Conservation (phyloP, 2,113 vertebrate species). For the Colossoma macropomum region DNA sequence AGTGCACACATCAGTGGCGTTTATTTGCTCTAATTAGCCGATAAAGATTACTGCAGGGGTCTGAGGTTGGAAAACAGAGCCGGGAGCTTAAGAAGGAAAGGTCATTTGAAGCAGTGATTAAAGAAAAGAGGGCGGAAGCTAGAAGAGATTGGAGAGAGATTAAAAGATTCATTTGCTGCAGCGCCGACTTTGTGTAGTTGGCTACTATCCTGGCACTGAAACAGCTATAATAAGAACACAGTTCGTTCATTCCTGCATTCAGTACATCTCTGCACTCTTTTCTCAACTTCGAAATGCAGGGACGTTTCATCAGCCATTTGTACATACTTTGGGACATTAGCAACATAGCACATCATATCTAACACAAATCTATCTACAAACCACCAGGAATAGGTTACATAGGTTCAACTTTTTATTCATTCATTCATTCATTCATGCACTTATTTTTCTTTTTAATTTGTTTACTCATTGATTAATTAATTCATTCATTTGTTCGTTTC, state of each 20-base stretch:
- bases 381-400: no score
- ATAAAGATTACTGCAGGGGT: slow-evolving; percentile 23
- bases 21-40: slow-evolving; percentile 40
- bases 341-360: no score
- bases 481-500: not conserved
- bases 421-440: no score
- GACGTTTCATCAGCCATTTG: not conserved
- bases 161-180: not conserved
- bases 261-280: not conserved
- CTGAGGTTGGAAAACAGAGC: not conserved
- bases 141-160: not conserved
- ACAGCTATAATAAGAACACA: not conserved
- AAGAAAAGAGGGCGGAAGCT: not conserved
- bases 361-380: no score
- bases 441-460: no score
- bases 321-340: not conserved
- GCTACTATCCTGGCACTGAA: not conserved
- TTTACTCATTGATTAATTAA: no score
- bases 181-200: not conserved
- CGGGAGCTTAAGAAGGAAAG: not conserved
- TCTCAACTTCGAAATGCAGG: not conserved
- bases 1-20: slow-evolving; percentile 25
- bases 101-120: not conserved
- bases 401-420: no score
- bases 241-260: not conserved